Evolutionary conservation across 2,888 invertebrate species (phyloP).

Genomic region (Resseliella maxima): DNA sequence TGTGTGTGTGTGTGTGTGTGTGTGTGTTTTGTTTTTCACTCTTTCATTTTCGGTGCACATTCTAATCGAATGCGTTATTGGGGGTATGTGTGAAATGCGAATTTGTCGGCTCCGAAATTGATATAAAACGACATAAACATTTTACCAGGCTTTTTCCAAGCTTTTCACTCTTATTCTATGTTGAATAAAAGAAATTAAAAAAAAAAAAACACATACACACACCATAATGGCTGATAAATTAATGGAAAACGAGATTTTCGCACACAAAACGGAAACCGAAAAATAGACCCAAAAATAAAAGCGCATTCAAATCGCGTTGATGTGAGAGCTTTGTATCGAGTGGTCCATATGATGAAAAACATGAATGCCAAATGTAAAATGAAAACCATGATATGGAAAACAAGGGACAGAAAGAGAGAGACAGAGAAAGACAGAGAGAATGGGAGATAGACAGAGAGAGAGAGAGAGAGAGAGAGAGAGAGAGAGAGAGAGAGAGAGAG

Average conservation of each 20-base stretch:
- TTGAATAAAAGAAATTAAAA: no score
- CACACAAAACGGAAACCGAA: constrained; percentile 3
- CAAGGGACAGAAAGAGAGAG: no score
- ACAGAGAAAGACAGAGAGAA: no score
- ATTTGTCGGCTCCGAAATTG: constrained; percentile 47
- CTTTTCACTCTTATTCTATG: neutral
- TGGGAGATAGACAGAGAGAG: no score
- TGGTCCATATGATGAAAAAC: neutral
- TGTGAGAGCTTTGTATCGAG: neutral
- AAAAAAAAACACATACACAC: no score
- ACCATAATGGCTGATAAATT: constrained; percentile 45
- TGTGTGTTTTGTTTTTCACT: neutral
- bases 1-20: no score
- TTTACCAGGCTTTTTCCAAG: neutral
- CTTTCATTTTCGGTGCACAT: neutral
- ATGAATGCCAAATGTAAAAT: neutral
- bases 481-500: no score
- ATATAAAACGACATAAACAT: constrained; percentile 53
- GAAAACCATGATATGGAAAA: neutral
- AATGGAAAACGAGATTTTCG: constrained; percentile 42
- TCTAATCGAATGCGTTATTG: constrained; percentile 37
- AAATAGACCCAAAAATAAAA: constrained; percentile 9
- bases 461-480: no score
- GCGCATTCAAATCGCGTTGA: constrained; percentile 16
- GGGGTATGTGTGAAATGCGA: neutral